Percentiles rank a stretch among this genome's conserved stretches.
Conservation (phyloP, 2,888 invertebrate species). For the Rambutsinella grinnellia region DNA sequence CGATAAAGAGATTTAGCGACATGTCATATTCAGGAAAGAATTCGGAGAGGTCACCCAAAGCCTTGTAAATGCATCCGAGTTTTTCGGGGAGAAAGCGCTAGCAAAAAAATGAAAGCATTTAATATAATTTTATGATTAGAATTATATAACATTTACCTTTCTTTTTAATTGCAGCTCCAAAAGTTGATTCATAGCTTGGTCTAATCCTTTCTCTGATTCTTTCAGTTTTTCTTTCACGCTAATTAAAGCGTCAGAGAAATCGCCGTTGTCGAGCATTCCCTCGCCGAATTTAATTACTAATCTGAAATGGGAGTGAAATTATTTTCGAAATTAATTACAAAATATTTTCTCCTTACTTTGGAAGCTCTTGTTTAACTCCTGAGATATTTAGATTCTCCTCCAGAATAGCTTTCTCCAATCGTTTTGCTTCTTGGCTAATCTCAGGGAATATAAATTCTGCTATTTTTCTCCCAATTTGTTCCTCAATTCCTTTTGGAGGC, state of each 20-base stretch:
- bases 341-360: not conserved
- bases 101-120: not conserved
- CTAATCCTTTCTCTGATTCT: not conserved
- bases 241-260: constrained; percentile 6
- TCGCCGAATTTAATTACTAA: constrained; percentile 18
- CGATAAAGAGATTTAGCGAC: not conserved
- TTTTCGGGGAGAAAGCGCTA: not conserved
- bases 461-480: constrained; percentile 1
- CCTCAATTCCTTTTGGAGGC: not conserved
- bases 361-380: constrained; percentile 12
- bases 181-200: no score
- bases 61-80: not conserved
- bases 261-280: constrained; percentile 12
- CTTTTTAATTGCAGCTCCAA: not conserved
- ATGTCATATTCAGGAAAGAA: not conserved
- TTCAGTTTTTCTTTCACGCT: not conserved
- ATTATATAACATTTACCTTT: not conserved
- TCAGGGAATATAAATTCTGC: not conserved
- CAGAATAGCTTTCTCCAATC: not conserved
- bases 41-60: not conserved
- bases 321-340: not conserved
- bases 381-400: not conserved
- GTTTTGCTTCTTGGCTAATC: not conserved
- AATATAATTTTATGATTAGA: not conserved
- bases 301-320: not conserved